phyloP scores from a whole-genome alignment of 2,113 vertebrate species.

The Aphyosemion australe region DNA sequence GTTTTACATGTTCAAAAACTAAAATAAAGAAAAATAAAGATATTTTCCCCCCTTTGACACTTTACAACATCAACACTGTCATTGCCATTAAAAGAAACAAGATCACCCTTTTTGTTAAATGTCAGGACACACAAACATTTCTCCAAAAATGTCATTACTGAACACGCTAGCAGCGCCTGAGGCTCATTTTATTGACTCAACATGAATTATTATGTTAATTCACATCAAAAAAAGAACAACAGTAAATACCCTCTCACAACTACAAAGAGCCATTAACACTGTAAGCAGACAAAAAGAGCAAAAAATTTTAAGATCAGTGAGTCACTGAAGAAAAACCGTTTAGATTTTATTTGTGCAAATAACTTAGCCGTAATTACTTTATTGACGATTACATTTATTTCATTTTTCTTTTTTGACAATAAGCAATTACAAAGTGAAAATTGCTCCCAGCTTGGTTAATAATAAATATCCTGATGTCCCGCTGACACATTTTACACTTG shows the following conservation, averaged over 20 bases:
- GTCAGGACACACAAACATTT: slow-evolving; percentile 25
- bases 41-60: slow-evolving; percentile 1
- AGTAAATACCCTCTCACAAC: slow-evolving; percentile 23
- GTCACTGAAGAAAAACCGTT: neutral
- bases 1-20: slow-evolving; percentile 5
- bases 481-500: too few relatives aligned
- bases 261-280: slow-evolving; percentile 17
- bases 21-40: slow-evolving; percentile 8
- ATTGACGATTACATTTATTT: too few relatives aligned
- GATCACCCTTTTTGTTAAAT: slow-evolving; percentile 10
- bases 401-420: too few relatives aligned
- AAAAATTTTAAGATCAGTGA: neutral
- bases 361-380: too few relatives aligned
- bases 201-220: slow-evolving; percentile 64
- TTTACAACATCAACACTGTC: slow-evolving; percentile 1
- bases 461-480: too few relatives aligned
- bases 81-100: slow-evolving; percentile 17
- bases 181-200: slow-evolving; percentile 40
- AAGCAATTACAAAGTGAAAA: too few relatives aligned
- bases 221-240: slow-evolving; percentile 44
- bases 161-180: slow-evolving; percentile 47
- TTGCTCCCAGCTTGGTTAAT: too few relatives aligned
- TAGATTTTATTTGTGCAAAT: too few relatives aligned
- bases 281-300: neutral
- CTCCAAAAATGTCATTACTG: slow-evolving; percentile 50